Conservation (phyloP, 1,140 invertebrate genomes). For the Chironomus striatipennis region DNA sequence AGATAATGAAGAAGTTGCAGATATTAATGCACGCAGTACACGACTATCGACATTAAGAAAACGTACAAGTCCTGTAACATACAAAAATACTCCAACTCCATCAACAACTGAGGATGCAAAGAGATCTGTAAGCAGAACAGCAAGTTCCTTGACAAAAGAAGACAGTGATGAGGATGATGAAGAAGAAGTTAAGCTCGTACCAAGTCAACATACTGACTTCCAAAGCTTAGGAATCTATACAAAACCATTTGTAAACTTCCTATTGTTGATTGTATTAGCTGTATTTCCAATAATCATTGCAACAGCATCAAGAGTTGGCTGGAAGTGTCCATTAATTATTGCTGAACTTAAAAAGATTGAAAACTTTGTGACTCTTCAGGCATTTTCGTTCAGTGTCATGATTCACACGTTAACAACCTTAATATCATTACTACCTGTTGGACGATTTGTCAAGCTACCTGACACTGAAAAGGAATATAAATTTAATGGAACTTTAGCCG, state of each 20-base stretch:
- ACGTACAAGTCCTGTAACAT: not conserved
- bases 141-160: slow-evolving; percentile 3
- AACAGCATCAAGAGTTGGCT: not conserved
- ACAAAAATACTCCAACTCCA: slow-evolving; percentile 3
- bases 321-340: not conserved
- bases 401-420: slow-evolving; percentile 26
- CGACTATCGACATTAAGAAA: not conserved
- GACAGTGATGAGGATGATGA: not conserved
- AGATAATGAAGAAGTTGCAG: not conserved
- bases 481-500: slow-evolving; percentile 40
- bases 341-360: not conserved
- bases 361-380: not conserved
- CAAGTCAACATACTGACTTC: not conserved
- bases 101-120: not conserved
- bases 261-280: slow-evolving; percentile 28
- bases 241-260: not conserved
- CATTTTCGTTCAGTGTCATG: not conserved
- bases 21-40: not conserved
- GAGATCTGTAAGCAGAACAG: not conserved
- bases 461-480: slow-evolving; percentile 33
- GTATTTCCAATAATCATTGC: not conserved
- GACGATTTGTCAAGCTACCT: slow-evolving; percentile 38
- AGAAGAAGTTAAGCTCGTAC: not conserved
- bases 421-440: slow-evolving; percentile 40
- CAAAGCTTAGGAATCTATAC: not conserved